A percentile compares a stretch with the other conserved stretches of the same genome.
Evolutionary conservation across 2,888 invertebrate species (phyloP).

Genomic region (Tachystola acroxantha): DNA sequence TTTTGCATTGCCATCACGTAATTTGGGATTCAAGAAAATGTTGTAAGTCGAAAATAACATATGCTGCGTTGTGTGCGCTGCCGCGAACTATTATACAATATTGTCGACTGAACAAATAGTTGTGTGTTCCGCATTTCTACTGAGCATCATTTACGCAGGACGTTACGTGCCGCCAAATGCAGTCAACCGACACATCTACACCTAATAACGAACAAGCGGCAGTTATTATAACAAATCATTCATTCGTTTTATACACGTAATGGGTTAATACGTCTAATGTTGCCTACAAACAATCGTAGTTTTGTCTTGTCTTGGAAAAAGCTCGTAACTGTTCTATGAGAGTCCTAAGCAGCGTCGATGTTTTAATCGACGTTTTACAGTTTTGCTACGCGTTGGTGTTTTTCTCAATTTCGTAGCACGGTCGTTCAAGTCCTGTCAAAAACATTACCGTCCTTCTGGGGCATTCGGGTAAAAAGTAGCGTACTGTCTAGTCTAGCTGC

Average conservation of each 20-base stretch:
- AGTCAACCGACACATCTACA: conserved; percentile 35
- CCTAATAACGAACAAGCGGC: conserved; percentile 26
- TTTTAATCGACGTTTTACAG: no score
- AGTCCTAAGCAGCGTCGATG: no score
- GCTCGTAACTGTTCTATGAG: no score
- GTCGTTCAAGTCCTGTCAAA: no score
- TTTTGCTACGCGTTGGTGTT: no score
- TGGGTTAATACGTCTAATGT: no score
- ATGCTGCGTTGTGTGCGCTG: conserved; percentile 64
- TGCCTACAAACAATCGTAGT: no score
- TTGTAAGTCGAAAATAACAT: conserved; percentile 73
- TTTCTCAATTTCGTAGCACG: no score
- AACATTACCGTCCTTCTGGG: no score
- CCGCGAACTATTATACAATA: conserved; percentile 75
- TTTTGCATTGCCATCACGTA: conserved; percentile 68
- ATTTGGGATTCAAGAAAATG: conserved; percentile 68
- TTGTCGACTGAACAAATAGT: conserved; percentile 74
- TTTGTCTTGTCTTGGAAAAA: no score
- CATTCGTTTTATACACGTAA: background rate
- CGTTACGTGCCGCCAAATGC: conserved; percentile 49
- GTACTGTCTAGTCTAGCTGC: no score
- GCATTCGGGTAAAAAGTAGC: no score
- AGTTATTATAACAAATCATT: conserved; percentile 5
- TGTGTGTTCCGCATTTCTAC: conserved; percentile 77
- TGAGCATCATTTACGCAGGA: conserved; percentile 68